Conservation (phyloP, 2,113 vertebrate species). For the Salminus brasiliensis region DNA sequence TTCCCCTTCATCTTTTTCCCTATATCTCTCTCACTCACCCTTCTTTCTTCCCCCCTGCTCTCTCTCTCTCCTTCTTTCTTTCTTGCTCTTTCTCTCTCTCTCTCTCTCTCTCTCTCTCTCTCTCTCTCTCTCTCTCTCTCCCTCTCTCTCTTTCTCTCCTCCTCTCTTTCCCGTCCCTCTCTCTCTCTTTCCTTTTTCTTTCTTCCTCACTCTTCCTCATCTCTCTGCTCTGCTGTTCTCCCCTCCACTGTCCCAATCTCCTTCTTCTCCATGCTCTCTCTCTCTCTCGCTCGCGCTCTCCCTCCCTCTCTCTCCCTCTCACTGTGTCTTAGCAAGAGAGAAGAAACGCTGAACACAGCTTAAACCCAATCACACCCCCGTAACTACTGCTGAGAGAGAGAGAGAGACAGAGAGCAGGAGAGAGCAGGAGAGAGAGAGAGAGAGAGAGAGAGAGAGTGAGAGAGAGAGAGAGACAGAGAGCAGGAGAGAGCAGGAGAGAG, state of each 20-base stretch:
- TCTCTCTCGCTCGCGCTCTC: background rate
- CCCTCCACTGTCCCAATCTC: background rate
- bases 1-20: background rate
- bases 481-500: background rate
- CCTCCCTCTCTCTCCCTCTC: background rate
- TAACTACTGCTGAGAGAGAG: background rate
- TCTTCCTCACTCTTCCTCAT: background rate
- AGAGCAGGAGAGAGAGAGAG: background rate
- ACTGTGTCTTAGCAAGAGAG: background rate
- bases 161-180: too few relatives aligned
- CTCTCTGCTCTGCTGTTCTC: too few relatives aligned
- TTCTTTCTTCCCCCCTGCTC: background rate
- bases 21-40: background rate
- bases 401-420: background rate
- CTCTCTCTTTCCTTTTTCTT: background rate
- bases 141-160: background rate
- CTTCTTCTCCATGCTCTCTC: background rate
- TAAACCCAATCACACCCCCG: background rate
- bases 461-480: too few relatives aligned
- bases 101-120: too few relatives aligned
- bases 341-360: background rate
- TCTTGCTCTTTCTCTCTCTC: background rate
- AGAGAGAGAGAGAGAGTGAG: background rate
- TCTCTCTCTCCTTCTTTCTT: background rate
- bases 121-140: too few relatives aligned